phyloP scores from a whole-genome alignment of 1,140 invertebrate species.

The Cydia amplana region DNA sequence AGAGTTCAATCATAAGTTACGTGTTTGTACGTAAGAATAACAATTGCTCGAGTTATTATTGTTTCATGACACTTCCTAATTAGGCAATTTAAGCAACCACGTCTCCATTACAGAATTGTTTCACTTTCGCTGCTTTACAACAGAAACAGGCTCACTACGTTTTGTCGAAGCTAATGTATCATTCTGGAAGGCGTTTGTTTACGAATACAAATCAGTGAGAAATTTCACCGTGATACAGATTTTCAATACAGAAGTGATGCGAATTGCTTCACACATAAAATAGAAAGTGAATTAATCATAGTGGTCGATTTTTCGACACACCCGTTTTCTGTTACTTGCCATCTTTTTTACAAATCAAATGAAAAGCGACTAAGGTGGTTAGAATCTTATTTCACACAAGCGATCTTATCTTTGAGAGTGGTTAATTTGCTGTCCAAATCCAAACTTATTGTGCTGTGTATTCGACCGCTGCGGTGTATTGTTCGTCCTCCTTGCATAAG shows the following conservation, averaged over 20 bases:
- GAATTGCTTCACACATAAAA: conserved; percentile 51
- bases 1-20: conserved; percentile 11
- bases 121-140: conserved; percentile 58
- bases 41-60: conserved; percentile 34
- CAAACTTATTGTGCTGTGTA: conserved; percentile 23
- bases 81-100: conserved; percentile 39
- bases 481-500: conserved; percentile 28
- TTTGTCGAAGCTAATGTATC: conserved; percentile 57
- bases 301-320: conserved; percentile 8
- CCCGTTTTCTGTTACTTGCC: background rate
- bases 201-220: conserved; percentile 69
- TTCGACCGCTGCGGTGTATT: conserved; percentile 4
- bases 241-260: conserved; percentile 42
- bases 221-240: conserved; percentile 70
- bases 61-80: conserved; percentile 41
- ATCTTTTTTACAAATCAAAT: background rate
- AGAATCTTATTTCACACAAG: background rate
- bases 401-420: background rate
- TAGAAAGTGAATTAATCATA: conserved; percentile 54
- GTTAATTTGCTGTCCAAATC: conserved; percentile 8
- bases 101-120: conserved; percentile 47
- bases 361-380: background rate
- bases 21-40: conserved; percentile 31
- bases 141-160: conserved; percentile 50
- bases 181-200: conserved; percentile 50